Evolutionary conservation across 2,797 vertebrate species (phyloP).

Genomic region (Psittacula echo): DNA sequence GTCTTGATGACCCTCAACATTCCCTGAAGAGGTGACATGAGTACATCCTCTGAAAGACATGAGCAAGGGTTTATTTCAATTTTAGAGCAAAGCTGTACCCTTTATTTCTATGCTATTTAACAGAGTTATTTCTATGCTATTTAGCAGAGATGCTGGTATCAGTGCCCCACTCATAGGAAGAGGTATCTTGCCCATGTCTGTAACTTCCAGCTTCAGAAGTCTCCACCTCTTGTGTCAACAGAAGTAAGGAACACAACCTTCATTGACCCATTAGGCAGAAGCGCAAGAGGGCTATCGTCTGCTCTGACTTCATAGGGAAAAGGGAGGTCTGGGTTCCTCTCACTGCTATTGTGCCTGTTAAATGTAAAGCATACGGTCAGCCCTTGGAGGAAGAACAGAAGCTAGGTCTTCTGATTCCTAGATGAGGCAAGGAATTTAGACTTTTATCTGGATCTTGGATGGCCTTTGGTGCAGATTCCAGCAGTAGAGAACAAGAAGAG

Average conservation of each 20-base stretch:
- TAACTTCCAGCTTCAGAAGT: background rate
- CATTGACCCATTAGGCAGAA: background rate
- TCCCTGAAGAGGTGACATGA: background rate
- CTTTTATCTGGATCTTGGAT: background rate
- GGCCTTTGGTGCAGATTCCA: background rate
- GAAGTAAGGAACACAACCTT: background rate
- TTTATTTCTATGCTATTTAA: background rate
- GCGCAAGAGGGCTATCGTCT: background rate
- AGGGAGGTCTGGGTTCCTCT: background rate
- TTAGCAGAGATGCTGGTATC: background rate
- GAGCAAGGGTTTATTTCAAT: background rate
- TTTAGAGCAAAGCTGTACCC: background rate
- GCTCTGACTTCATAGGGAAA: background rate
- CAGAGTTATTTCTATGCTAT: background rate
- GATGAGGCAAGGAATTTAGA: background rate
- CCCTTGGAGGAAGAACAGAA: background rate
- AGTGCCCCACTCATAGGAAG: background rate
- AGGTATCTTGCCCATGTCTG: rapidly evolving
- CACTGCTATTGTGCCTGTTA: background rate
- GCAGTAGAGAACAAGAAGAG: background rate
- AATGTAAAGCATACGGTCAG: background rate
- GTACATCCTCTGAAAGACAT: background rate
- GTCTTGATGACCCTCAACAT: rapidly evolving
- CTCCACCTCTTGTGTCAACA: background rate
- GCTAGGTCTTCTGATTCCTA: background rate